Evolutionary conservation across 2,113 vertebrate species (phyloP).

Genomic region (Leptosomus discolor): DNA sequence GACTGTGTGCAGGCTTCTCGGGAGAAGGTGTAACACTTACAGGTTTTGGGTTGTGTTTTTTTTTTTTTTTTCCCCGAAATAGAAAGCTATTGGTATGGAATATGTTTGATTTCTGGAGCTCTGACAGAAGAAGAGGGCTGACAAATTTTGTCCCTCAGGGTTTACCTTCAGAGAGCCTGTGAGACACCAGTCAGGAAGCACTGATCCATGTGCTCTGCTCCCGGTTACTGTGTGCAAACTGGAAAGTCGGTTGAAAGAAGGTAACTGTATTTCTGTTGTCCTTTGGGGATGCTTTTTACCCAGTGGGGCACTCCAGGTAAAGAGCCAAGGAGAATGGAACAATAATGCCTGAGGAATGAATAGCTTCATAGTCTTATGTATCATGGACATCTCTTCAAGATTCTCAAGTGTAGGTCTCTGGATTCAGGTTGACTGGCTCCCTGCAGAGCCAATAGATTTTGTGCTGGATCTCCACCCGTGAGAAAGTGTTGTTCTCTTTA

Average conservation of each 20-base stretch:
- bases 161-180: background rate
- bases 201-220: background rate
- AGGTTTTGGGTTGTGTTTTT: no score
- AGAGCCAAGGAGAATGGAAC: background rate
- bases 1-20: background rate
- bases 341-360: background rate
- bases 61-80: background rate
- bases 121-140: background rate
- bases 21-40: background rate
- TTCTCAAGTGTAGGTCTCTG: background rate
- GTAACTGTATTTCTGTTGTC: background rate
- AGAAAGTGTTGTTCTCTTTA: background rate
- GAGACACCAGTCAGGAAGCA: background rate
- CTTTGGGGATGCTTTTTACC: background rate
- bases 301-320: background rate
- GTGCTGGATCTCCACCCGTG: background rate
- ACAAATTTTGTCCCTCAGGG: accelerated
- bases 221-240: background rate
- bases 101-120: background rate
- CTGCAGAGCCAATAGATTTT: background rate
- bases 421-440: background rate
- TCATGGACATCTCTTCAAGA: background rate
- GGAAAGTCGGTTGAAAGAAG: background rate
- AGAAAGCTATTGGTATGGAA: background rate
- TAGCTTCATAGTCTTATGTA: background rate